Percentiles rank a stretch among this genome's conserved stretches.
phyloP scores from a whole-genome alignment of 2,113 vertebrate genomes.

The Enhydra lutris region DNA sequence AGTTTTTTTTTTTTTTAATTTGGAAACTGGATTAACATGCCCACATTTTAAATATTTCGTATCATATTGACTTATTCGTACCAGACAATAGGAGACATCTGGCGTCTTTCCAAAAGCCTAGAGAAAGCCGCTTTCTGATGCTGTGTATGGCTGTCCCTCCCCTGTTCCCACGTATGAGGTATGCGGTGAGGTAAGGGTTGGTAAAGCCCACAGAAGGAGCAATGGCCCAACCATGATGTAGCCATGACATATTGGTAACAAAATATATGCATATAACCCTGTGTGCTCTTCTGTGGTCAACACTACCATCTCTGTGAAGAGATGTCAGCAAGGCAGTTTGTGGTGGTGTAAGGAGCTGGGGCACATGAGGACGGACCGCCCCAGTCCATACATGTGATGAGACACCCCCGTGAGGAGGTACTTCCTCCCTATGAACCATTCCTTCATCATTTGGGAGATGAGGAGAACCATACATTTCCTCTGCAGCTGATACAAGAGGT shows the following conservation, averaged over 20 bases:
- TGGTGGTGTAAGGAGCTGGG: not conserved
- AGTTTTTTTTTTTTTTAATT: not conserved
- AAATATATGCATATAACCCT: not conserved
- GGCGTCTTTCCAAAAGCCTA: slow-evolving; percentile 18
- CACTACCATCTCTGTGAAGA: not conserved
- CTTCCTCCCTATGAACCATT: not conserved
- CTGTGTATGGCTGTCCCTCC: not conserved
- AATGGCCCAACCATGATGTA: not conserved
- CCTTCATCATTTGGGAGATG: not conserved
- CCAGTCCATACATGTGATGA: not conserved
- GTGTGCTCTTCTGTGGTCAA: not conserved
- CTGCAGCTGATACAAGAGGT: not conserved
- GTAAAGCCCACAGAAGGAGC: not conserved
- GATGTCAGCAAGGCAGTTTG: not conserved
- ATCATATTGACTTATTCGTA: slow-evolving; percentile 11
- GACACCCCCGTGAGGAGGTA: not conserved
- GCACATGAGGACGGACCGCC: not conserved
- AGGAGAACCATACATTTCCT: not conserved
- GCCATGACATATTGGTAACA: not conserved
- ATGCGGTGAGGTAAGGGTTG: not conserved
- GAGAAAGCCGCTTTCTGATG: not conserved
- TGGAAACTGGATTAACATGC: not conserved
- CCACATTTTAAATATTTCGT: slow-evolving; percentile 34
- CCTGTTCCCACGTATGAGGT: not conserved
- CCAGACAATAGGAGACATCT: not conserved